Percentiles rank a stretch among this genome's conserved stretches.
Conservation (phyloP, 2,797 vertebrate species). For the Coregonus sp. region DNA sequence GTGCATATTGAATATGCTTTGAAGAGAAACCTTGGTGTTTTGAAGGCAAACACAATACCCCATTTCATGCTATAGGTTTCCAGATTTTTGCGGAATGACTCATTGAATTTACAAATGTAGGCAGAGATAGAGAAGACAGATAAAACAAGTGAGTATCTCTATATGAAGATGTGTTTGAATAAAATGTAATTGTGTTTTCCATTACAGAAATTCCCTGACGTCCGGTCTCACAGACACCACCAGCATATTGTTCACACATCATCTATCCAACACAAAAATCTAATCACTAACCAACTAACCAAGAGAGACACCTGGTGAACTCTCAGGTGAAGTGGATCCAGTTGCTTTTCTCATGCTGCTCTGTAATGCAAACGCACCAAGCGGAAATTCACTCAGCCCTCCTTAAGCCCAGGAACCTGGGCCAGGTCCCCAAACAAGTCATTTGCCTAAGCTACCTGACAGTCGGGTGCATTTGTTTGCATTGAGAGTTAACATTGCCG, state of each 20-base stretch:
- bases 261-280: conserved; percentile 21
- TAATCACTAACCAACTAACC: conserved; percentile 22
- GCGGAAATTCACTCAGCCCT: conserved; percentile 54
- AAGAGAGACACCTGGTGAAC: conserved; percentile 31
- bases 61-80: conserved; percentile 58
- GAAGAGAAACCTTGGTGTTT: conserved; percentile 50
- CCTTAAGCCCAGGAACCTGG: conserved; percentile 36
- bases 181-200: not conserved
- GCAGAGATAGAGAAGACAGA: not conserved
- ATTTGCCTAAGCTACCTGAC: conserved; percentile 66
- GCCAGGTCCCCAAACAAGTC: conserved; percentile 57
- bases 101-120: not conserved
- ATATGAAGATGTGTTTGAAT: not conserved
- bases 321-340: conserved; percentile 55
- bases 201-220: not conserved
- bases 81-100: conserved; percentile 12
- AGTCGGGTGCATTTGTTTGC: conserved; percentile 44
- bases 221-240: conserved; percentile 1
- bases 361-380: conserved; percentile 57
- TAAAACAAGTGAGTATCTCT: not conserved
- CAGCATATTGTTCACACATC: conserved; percentile 8
- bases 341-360: conserved; percentile 61
- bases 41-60: conserved; percentile 63
- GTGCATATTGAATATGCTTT: conserved; percentile 67
- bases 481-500: conserved; percentile 64